phyloP scores from a whole-genome alignment of 2,888 invertebrate genomes.

The Eupithecia dodoneata region DNA sequence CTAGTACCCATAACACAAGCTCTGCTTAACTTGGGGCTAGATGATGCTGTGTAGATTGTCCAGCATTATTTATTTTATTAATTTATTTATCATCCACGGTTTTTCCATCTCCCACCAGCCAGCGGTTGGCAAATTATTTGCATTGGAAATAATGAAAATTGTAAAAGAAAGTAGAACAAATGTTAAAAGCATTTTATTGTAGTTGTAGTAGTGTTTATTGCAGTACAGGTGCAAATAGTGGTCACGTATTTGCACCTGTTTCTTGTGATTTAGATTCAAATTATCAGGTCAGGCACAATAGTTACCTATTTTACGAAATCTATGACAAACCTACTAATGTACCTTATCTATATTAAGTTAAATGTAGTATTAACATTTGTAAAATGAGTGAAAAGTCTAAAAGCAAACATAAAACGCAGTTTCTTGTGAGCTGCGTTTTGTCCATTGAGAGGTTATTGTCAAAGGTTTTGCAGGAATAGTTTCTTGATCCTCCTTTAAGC shows the following conservation, averaged over 20 bases:
- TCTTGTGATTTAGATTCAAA: constrained; percentile 20
- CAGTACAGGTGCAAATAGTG: no score
- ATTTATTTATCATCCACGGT: no score
- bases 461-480: background rate
- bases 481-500: background rate
- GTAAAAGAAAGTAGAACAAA: background rate
- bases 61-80: no score
- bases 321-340: background rate
- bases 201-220: no score
- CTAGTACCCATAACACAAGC: no score
- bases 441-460: background rate
- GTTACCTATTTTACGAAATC: constrained; percentile 7
- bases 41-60: no score
- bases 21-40: no score
- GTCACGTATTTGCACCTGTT: constrained; percentile 36
- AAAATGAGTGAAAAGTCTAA: no score
- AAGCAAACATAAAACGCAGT: background rate
- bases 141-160: background rate
- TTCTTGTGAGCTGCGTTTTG: background rate
- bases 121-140: background rate
- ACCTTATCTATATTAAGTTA: background rate
- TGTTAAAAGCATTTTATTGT: background rate
- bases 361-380: background rate
- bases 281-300: constrained; percentile 15
- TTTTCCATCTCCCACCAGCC: background rate